A percentile compares a stretch with the other conserved stretches of the same genome.
Conservation (phyloP, 2,888 invertebrate species). For the Pyrocoelia pectoralis region DNA sequence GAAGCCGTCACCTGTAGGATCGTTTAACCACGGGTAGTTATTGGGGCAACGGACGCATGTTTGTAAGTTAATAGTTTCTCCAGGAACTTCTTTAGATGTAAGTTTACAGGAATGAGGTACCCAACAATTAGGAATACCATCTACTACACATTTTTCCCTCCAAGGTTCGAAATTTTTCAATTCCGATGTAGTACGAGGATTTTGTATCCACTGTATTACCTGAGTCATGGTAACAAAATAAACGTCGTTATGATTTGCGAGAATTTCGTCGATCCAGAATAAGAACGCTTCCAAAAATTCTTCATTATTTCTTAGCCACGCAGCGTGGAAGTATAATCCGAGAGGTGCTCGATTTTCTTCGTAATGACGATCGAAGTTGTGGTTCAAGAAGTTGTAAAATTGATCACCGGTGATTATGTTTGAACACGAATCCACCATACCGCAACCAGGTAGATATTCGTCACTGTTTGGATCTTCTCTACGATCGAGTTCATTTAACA, state of each 20-base stretch:
- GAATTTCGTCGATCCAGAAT: slow-evolving; percentile 91
- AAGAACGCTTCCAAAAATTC: slow-evolving; percentile 92
- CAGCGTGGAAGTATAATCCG: slow-evolving; percentile 92
- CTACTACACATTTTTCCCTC: slow-evolving; percentile 93
- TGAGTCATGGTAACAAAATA: slow-evolving; percentile 97
- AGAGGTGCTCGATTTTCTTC: slow-evolving; percentile 89
- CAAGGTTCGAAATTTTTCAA: slow-evolving; percentile 93
- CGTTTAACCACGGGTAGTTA: slow-evolving; percentile 94
- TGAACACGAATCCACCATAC: slow-evolving; percentile 95
- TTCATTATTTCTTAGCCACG: slow-evolving; percentile 92
- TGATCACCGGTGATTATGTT: slow-evolving; percentile 92
- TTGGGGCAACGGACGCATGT: slow-evolving; percentile 93
- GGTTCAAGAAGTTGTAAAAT: slow-evolving; percentile 92
- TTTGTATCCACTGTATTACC: slow-evolving; percentile 95
- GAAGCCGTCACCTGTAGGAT: slow-evolving; percentile 90
- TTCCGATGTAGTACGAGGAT: slow-evolving; percentile 83
- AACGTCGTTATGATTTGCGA: slow-evolving; percentile 86
- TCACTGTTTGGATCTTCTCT: slow-evolving; percentile 90
- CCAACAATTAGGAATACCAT: slow-evolving; percentile 84
- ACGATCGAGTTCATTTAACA: slow-evolving; percentile 92
- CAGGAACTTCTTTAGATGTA: slow-evolving; percentile 91
- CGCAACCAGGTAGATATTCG: slow-evolving; percentile 89
- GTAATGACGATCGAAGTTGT: slow-evolving; percentile 93
- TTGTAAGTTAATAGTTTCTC: slow-evolving; percentile 92
- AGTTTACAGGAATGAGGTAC: slow-evolving; percentile 91